These are phyloP conservation scores for Ptyas mucosa DNA, from an alignment of 2,113 vertebrate species.

Conservation along the genomic window DNA sequence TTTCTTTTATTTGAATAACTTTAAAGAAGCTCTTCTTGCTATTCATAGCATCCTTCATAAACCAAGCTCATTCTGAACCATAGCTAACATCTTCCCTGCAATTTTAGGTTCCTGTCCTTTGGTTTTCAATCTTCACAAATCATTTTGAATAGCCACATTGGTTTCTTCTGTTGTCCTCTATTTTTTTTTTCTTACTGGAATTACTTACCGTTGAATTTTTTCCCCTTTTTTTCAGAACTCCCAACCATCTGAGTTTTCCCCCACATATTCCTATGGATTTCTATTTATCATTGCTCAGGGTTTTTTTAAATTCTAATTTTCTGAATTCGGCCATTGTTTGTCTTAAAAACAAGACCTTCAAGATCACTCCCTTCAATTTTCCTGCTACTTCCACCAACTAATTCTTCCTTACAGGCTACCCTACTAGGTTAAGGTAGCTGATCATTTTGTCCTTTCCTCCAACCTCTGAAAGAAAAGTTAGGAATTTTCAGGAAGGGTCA, in stretches of 20 bases:
- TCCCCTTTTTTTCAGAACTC: not conserved
- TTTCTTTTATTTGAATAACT: not conserved
- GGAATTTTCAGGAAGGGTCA: not conserved
- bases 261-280: not conserved
- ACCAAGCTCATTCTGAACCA: not conserved
- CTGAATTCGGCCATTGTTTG: not conserved
- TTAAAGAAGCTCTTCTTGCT: not conserved
- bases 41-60: not conserved
- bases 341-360: not conserved
- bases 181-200: not conserved
- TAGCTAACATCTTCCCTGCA: not conserved
- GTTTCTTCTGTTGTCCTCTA: not conserved
- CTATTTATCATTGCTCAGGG: not conserved
- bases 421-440: not conserved
- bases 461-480: not conserved
- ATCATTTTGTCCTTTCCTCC: not conserved
- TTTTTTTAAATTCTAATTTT: not conserved
- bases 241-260: not conserved
- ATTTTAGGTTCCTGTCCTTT: not conserved
- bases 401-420: not conserved
- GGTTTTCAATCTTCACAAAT: not conserved
- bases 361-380: not conserved
- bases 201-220: not conserved
- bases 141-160: not conserved
- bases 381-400: not conserved